Percentiles rank a stretch among this genome's conserved stretches.
Evolutionary conservation across 2,797 vertebrate species (phyloP).

Genomic region (Meda fulgida): DNA sequence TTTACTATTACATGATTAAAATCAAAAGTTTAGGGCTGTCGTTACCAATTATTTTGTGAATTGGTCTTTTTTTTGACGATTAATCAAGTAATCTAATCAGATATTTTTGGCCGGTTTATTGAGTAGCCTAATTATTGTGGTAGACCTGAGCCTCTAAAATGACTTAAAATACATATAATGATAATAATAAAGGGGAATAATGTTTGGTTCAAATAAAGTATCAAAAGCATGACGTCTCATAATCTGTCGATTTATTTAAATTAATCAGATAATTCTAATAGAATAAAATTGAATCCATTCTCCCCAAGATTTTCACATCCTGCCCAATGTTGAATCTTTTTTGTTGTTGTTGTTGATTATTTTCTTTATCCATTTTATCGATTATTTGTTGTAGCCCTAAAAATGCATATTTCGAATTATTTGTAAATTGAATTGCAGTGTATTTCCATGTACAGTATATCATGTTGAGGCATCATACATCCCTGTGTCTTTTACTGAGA

Average conservation of each 20-base stretch:
- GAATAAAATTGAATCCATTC: not conserved
- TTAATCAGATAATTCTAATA: not conserved
- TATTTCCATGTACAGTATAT: not conserved
- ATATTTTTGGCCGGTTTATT: no score
- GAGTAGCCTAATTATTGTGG: no score
- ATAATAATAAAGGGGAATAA: no score
- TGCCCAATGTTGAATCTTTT: not conserved
- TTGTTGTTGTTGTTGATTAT: no score
- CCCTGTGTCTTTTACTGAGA: not conserved
- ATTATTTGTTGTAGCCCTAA: not conserved
- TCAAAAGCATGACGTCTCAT: no score
- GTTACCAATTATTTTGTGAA: no score
- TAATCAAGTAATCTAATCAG: no score
- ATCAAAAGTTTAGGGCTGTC: no score
- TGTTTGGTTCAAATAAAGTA: no score
- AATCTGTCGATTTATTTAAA: not conserved
- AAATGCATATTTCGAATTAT: not conserved
- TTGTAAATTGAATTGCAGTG: not conserved
- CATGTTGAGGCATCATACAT: not conserved
- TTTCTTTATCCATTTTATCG: not conserved
- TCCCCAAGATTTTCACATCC: not conserved
- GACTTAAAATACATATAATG: no score
- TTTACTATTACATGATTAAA: no score
- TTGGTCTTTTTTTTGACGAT: rapidly evolving
- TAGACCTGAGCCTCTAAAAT: no score